Evolutionary conservation across 2,113 vertebrate genomes (phyloP).

Genomic region (Cheilinus undulatus): DNA sequence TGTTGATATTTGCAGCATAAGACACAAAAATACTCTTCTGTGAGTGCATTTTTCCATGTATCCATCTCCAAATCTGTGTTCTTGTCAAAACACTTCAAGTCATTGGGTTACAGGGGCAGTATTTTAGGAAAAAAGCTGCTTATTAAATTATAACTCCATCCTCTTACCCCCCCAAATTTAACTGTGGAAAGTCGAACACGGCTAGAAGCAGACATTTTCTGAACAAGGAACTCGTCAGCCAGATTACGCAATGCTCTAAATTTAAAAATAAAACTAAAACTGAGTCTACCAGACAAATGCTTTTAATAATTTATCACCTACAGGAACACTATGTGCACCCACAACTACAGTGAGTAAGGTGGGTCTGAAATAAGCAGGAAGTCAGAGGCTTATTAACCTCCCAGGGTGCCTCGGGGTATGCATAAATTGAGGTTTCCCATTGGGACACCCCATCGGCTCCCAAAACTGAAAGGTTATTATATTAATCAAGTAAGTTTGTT

Average conservation of each 20-base stretch:
- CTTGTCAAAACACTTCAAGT: not conserved
- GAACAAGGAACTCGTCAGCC: not conserved
- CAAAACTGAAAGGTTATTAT: not conserved
- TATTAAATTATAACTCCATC: not conserved
- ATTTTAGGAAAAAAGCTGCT: not conserved
- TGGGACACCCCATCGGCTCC: too few species aligned
- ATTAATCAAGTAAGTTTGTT: not conserved
- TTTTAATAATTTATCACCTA: conserved; percentile 1
- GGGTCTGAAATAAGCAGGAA: not conserved
- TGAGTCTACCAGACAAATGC: not conserved
- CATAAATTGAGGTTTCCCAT: not conserved
- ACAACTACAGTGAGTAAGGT: not conserved
- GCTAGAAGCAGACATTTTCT: not conserved
- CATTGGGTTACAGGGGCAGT: not conserved
- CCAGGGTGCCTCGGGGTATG: not conserved
- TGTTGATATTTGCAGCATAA: conserved; percentile 6
- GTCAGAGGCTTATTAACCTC: not conserved
- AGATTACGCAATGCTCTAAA: not conserved
- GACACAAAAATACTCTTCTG: too few species aligned
- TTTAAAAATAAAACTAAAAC: not conserved
- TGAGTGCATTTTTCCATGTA: not conserved
- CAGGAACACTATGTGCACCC: not conserved
- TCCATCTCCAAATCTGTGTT: conserved; percentile 21
- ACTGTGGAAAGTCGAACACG: not conserved
- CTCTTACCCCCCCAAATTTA: not conserved